Evolutionary conservation across 2,888 invertebrate species (phyloP).

Genomic region (Amorpha juglandis): DNA sequence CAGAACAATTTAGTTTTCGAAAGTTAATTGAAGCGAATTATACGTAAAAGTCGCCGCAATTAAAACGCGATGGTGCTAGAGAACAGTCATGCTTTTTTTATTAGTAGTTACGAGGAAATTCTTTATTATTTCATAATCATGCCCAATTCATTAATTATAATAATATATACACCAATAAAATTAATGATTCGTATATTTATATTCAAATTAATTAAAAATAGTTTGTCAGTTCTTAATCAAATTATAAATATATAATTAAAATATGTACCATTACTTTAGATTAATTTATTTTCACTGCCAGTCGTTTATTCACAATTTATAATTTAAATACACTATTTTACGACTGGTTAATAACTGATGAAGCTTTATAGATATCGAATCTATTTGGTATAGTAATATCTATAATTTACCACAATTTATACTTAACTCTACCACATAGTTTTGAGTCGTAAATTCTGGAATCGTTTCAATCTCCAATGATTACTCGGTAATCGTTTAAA

Average conservation of each 20-base stretch:
- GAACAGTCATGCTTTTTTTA: too few relatives aligned
- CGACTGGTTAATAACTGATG: not conserved
- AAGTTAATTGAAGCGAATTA: too few relatives aligned
- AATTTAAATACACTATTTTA: not conserved
- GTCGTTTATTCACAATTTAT: not conserved
- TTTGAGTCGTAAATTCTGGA: constrained; percentile 11
- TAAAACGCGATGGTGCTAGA: too few relatives aligned
- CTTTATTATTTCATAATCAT: not conserved
- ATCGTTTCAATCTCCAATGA: not conserved
- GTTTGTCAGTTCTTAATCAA: not conserved
- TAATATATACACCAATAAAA: not conserved
- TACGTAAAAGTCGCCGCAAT: too few relatives aligned
- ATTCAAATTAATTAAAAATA: not conserved
- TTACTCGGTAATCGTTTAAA: constrained; percentile 7
- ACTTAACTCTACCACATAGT: not conserved
- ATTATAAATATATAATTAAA: not conserved
- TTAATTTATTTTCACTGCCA: not conserved
- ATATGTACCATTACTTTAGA: not conserved
- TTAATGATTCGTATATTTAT: not conserved
- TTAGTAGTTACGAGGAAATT: too few relatives aligned
- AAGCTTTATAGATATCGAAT: not conserved
- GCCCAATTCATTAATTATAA: not conserved
- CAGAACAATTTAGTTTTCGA: too few relatives aligned
- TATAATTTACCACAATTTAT: constrained; percentile 12
- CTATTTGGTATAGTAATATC: not conserved